Percentiles rank a stretch among this genome's conserved stretches.
phyloP scores from a whole-genome alignment of 1,140 invertebrate species.

The Planococcus citri region DNA sequence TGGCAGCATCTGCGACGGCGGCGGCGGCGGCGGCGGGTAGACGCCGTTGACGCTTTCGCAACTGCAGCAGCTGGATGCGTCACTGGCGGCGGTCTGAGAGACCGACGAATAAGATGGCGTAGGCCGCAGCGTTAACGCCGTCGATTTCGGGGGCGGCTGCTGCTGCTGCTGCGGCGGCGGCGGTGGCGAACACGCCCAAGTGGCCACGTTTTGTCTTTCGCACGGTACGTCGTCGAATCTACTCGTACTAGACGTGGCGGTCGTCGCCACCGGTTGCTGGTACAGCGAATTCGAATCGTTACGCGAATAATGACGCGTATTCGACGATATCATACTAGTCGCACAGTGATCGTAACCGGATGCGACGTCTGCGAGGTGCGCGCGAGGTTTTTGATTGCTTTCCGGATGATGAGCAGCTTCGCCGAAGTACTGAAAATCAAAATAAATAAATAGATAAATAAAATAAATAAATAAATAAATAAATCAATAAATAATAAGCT shows the following conservation, averaged over 20 bases:
- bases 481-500: not conserved
- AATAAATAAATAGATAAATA: not conserved
- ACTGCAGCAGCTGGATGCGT: not conserved
- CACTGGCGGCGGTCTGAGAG: conserved; percentile 5
- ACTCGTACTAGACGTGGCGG: too few relatives aligned
- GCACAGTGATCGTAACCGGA: too few relatives aligned
- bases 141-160: not conserved
- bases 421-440: conserved; percentile 58
- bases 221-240: too few relatives aligned
- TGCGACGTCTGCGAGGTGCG: conserved; percentile 15
- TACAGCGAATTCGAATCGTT: not conserved
- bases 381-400: conserved; percentile 50
- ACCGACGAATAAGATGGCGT: conserved; percentile 11
- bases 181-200: not conserved
- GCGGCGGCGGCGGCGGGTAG: not conserved
- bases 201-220: too few relatives aligned
- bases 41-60: conserved; percentile 23
- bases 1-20: conserved; percentile 11
- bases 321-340: conserved; percentile 20
- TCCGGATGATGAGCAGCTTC: conserved; percentile 76
- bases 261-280: too few relatives aligned
- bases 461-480: not conserved
- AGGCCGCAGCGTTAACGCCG: not conserved
- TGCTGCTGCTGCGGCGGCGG: not conserved
- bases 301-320: conserved; percentile 15